These are phyloP conservation scores for Ephestia elutella DNA, from an alignment of 1,140 invertebrate species.

Conservation along the genomic window DNA sequence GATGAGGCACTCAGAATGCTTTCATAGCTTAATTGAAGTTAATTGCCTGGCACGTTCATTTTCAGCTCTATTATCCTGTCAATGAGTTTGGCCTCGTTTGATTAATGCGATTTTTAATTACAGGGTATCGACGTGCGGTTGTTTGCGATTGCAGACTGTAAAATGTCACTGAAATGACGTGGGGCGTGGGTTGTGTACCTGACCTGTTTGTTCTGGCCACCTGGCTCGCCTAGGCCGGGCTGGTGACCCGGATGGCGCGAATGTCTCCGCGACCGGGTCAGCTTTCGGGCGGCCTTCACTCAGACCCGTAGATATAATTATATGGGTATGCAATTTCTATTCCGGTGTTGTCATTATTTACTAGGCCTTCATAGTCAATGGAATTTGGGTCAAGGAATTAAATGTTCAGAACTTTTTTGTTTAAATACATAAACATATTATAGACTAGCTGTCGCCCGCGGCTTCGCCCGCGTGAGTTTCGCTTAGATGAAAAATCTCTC, in stretches of 20 bases:
- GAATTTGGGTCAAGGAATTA: constrained; percentile 8
- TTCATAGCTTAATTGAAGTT: constrained; percentile 28
- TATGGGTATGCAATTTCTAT: constrained; percentile 5
- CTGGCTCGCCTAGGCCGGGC: constrained; percentile 4
- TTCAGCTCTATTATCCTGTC: constrained; percentile 11
- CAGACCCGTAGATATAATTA: constrained; percentile 30
- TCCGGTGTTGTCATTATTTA: constrained; percentile 11
- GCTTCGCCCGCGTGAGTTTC: too few species aligned
- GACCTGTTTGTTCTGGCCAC: constrained; percentile 2
- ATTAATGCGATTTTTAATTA: neutral
- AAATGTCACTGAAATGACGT: neutral
- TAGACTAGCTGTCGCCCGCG: too few species aligned
- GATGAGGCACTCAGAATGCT: constrained; percentile 30
- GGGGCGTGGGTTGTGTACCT: neutral
- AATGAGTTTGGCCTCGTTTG: neutral
- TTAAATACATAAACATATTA: too few species aligned
- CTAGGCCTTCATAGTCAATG: constrained; percentile 11
- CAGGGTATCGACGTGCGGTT: neutral
- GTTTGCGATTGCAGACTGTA: neutral
- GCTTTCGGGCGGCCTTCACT: constrained; percentile 41
- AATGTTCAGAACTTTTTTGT: neutral
- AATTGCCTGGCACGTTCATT: constrained; percentile 15
- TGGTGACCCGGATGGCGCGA: constrained; percentile 69
- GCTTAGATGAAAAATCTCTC: too few species aligned
- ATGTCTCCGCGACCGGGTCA: constrained; percentile 67